Conservation (phyloP, 1,140 invertebrate genomes). For the Drosophila sucinea region DNA sequence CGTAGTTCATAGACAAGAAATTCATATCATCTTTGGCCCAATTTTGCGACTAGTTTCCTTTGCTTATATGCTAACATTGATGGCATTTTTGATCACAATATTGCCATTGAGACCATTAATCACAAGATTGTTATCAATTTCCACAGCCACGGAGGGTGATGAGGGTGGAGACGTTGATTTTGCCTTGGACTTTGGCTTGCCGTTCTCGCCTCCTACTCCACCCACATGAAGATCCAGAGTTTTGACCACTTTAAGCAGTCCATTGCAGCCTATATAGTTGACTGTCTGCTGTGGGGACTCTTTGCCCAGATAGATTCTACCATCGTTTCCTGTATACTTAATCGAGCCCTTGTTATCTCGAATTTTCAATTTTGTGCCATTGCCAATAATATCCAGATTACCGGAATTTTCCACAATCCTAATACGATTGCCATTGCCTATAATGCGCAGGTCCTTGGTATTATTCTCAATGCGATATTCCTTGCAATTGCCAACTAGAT, state of each 20-base stretch:
- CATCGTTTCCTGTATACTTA: slow-evolving; percentile 76
- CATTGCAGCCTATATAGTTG: slow-evolving; percentile 78
- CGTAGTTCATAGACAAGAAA: slow-evolving; percentile 40
- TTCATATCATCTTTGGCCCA: slow-evolving; percentile 43
- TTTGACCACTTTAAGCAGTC: slow-evolving; percentile 72
- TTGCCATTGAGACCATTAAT: slow-evolving; percentile 59
- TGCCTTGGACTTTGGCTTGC: slow-evolving; percentile 42
- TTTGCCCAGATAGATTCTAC: slow-evolving; percentile 73
- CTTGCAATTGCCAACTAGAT: slow-evolving; percentile 76
- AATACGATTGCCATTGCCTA: slow-evolving; percentile 75
- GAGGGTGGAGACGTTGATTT: slow-evolving; percentile 8
- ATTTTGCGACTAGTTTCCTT: slow-evolving; percentile 18
- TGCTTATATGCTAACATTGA: slow-evolving; percentile 69
- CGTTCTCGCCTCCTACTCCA: slow-evolving; percentile 2
- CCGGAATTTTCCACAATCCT: slow-evolving; percentile 65
- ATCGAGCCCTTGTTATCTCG: slow-evolving; percentile 60
- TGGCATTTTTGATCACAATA: slow-evolving; percentile 77
- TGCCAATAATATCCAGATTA: slow-evolving; percentile 69
- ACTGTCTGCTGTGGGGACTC: slow-evolving; percentile 63
- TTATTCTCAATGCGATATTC: slow-evolving; percentile 78
- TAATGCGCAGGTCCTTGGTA: slow-evolving; percentile 63
- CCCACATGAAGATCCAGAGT: slow-evolving; percentile 50
- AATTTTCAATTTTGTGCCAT: slow-evolving; percentile 70
- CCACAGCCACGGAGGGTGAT: slow-evolving; percentile 25
- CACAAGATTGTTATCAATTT: slow-evolving; percentile 61